A percentile compares a stretch with the other conserved stretches of the same genome.
Evolutionary conservation across 2,888 invertebrate genomes (phyloP).

Genomic region (Platerodrilus igneus): DNA sequence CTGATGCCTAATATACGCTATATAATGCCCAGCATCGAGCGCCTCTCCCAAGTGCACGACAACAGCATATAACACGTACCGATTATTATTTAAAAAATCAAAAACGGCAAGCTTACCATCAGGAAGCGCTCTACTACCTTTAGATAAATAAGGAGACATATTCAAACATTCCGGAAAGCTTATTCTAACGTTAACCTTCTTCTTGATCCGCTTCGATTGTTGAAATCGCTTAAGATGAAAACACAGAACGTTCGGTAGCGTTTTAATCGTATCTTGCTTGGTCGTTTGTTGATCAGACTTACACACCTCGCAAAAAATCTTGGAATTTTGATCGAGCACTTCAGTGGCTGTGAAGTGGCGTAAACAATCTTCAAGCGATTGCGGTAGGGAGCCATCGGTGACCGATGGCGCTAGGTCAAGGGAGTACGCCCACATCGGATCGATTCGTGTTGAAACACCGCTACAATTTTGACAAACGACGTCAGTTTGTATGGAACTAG

Average conservation of each 20-base stretch:
- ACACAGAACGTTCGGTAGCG: slow-evolving; percentile 91
- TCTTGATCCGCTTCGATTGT: slow-evolving; percentile 75
- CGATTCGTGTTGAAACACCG: slow-evolving; percentile 93
- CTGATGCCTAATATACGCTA: slow-evolving; percentile 92
- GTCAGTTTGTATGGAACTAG: slow-evolving; percentile 92
- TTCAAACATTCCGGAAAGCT: slow-evolving; percentile 93
- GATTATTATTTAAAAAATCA: slow-evolving; percentile 71
- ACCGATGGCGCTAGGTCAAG: slow-evolving; percentile 75
- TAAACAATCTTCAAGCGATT: slow-evolving; percentile 83
- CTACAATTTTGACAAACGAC: slow-evolving; percentile 94
- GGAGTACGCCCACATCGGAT: slow-evolving; percentile 97
- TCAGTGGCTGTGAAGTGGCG: slow-evolving; percentile 92
- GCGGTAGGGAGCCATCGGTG: slow-evolving; percentile 56
- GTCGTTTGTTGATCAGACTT: slow-evolving; percentile 88
- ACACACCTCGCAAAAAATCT: slow-evolving; percentile 91
- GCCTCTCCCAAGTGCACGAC: slow-evolving; percentile 89
- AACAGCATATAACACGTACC: slow-evolving; percentile 93
- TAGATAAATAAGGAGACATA: slow-evolving; percentile 92
- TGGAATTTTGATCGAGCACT: slow-evolving; percentile 83
- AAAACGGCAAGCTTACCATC: too few relatives aligned
- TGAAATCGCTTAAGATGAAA: slow-evolving; percentile 96
- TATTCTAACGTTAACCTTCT: slow-evolving; percentile 89
- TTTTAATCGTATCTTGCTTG: slow-evolving; percentile 92
- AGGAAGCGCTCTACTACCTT: slow-evolving; percentile 36
- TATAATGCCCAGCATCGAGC: slow-evolving; percentile 92